Conservation (phyloP, 2,113 vertebrate genomes). For the Benitochromis conjunctus region DNA sequence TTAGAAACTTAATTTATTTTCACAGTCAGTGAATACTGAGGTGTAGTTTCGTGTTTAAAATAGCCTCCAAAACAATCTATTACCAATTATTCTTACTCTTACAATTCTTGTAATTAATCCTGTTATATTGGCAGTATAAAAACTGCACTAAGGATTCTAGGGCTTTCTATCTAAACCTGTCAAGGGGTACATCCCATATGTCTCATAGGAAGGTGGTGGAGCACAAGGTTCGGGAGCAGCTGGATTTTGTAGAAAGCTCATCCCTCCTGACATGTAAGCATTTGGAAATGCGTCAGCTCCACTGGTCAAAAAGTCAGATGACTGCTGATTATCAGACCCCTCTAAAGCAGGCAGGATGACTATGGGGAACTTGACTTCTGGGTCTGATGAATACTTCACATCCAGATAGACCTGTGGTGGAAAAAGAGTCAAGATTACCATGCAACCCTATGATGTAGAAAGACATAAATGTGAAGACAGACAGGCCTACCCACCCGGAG, state of each 20-base stretch:
- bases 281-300: neutral
- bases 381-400: slow-evolving; percentile 49
- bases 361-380: slow-evolving; percentile 49
- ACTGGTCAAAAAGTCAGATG: neutral
- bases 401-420: slow-evolving; percentile 51
- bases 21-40: too few relatives aligned
- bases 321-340: neutral
- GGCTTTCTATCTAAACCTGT: neutral
- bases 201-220: neutral
- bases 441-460: neutral
- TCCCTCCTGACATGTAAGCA: neutral
- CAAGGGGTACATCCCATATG: slow-evolving; percentile 7
- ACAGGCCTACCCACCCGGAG: slow-evolving; percentile 40
- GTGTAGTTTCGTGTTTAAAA: too few relatives aligned
- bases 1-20: too few relatives aligned
- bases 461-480: neutral
- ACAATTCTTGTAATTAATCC: neutral
- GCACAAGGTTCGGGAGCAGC: neutral
- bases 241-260: neutral
- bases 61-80: neutral
- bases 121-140: neutral
- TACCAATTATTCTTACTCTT: neutral
- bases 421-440: neutral
- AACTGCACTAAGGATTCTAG: neutral
- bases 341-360: slow-evolving; percentile 19